Conservation (phyloP, 2,113 vertebrate species). For the Recurvirostra avosetta region DNA sequence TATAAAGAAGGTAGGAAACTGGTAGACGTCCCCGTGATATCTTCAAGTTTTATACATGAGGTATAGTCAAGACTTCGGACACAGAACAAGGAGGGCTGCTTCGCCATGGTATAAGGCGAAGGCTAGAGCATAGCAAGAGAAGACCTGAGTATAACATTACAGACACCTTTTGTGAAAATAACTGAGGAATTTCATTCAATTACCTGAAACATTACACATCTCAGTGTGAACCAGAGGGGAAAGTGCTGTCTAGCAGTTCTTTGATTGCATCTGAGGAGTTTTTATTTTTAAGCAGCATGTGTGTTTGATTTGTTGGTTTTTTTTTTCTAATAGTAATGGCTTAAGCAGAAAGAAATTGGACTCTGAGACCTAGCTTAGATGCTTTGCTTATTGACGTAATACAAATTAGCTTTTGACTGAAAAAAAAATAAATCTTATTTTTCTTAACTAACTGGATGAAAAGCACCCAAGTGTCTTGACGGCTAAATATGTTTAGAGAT, state of each 20-base stretch:
- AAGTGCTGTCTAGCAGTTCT: background rate
- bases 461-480: rapidly evolving
- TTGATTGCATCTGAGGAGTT: background rate
- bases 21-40: background rate
- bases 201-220: background rate
- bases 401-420: background rate
- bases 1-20: background rate
- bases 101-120: background rate
- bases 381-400: background rate
- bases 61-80: background rate
- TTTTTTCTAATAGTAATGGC: background rate
- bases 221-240: background rate
- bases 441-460: background rate
- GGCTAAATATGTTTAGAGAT: background rate
- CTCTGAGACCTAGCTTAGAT: background rate
- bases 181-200: background rate
- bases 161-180: background rate
- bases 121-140: background rate
- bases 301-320: background rate
- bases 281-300: background rate
- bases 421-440: background rate
- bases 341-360: background rate
- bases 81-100: background rate
- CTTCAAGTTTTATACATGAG: background rate
- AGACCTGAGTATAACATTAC: background rate